These are phyloP conservation scores for Idris sp. DNA, from an alignment of 1,140 invertebrate genomes.

Conservation along the genomic window DNA sequence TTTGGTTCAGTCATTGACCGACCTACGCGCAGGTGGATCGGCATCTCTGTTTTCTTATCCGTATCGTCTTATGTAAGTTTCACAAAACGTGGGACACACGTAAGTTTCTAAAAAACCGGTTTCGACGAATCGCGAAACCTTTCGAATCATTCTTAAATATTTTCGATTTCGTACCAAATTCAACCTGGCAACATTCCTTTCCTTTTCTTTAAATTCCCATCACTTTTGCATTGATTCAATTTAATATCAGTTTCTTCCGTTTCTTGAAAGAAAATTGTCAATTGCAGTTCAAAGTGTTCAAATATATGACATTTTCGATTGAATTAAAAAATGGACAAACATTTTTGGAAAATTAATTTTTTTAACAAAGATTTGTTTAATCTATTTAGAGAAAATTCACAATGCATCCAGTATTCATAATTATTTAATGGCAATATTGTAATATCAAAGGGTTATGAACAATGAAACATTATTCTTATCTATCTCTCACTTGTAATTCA, in stretches of 20 bases:
- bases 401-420: constrained; percentile 1
- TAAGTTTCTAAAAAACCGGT: constrained; percentile 52
- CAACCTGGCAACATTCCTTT: not conserved
- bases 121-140: constrained; percentile 15
- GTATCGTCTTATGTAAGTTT: constrained; percentile 47
- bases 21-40: constrained; percentile 53
- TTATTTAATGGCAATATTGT: too few species aligned
- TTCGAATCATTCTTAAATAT: constrained; percentile 9
- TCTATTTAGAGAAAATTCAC: constrained; percentile 1
- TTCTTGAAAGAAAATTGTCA: too few species aligned
- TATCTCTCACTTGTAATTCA: too few species aligned
- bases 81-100: constrained; percentile 28
- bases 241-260: too few species aligned
- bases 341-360: too few species aligned
- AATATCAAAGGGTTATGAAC: not conserved
- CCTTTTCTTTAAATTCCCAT: not conserved
- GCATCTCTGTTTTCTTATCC: constrained; percentile 51
- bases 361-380: too few species aligned
- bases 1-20: constrained; percentile 57
- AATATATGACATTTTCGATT: too few species aligned
- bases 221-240: not conserved
- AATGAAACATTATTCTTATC: constrained; percentile 3
- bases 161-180: constrained; percentile 15
- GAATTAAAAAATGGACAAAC: too few species aligned
- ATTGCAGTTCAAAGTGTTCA: too few species aligned